phyloP scores from a whole-genome alignment of 2,113 vertebrate genomes.

The Rhynchomys soricoides region DNA sequence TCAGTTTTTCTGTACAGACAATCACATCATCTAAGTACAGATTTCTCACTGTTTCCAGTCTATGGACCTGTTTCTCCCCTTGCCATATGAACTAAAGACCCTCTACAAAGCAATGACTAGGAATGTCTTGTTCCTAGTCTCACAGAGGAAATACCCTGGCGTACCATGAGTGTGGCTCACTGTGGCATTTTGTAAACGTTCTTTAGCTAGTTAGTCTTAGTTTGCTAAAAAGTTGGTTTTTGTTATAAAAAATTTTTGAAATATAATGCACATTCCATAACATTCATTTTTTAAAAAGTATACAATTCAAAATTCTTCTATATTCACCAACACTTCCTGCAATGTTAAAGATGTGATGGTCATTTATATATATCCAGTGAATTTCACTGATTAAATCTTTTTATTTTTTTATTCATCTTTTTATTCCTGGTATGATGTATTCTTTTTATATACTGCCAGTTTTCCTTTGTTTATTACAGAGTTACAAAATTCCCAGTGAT shows the following conservation, averaged over 20 bases:
- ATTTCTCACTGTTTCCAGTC: background rate
- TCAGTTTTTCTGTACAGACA: background rate
- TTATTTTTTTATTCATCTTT: conserved; percentile 36
- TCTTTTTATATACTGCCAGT: conserved; percentile 9
- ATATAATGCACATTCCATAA: background rate
- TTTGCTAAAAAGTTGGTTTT: background rate
- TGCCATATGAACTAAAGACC: background rate
- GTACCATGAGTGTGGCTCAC: background rate
- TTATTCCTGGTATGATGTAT: background rate
- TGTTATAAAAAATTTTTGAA: background rate
- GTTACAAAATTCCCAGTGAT: background rate
- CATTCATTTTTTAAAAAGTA: background rate
- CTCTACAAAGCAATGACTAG: background rate
- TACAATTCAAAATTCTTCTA: background rate
- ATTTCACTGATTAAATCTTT: background rate
- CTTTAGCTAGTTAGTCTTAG: background rate
- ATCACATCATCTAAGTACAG: background rate
- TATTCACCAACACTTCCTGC: background rate
- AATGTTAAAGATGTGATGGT: background rate
- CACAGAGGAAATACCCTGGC: background rate
- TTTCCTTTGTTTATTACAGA: conserved; percentile 11
- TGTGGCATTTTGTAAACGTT: background rate
- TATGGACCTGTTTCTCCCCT: background rate
- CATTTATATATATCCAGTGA: background rate
- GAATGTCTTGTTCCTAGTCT: background rate